These are phyloP conservation scores for Notothenia coriiceps DNA, from an alignment of 2,113 vertebrate species.

Conservation along the genomic window DNA sequence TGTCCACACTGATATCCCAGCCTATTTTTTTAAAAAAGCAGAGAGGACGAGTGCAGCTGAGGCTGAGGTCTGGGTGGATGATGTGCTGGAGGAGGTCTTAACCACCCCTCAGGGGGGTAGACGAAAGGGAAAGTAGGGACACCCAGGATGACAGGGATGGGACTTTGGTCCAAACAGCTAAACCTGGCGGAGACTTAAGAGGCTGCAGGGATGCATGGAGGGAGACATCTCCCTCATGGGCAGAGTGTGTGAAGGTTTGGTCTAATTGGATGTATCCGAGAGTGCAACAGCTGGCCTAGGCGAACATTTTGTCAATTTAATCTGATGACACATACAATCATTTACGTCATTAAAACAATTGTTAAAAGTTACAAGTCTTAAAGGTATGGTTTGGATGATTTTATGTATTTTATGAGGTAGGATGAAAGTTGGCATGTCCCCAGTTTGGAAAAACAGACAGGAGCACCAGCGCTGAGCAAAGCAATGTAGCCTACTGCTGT, in stretches of 20 bases:
- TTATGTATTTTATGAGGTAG: no score
- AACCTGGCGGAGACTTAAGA: constrained; percentile 70
- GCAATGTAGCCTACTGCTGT: no score
- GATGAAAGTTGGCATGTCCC: no score
- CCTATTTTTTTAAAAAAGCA: constrained; percentile 63
- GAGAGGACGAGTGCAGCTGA: constrained; percentile 71
- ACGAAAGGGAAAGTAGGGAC: constrained; percentile 67
- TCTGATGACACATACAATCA: background rate
- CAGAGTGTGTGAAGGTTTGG: constrained; percentile 10
- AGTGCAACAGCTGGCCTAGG: constrained; percentile 27
- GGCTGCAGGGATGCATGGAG: constrained; percentile 21
- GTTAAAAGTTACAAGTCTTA: no score
- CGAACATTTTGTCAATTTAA: constrained; percentile 7
- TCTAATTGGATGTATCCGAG: constrained; percentile 22
- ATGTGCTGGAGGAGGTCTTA: constrained; percentile 72
- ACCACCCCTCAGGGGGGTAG: constrained; percentile 39
- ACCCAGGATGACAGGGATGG: constrained; percentile 62
- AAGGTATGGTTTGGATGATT: no score
- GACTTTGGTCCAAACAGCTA: constrained; percentile 79
- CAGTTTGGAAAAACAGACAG: no score
- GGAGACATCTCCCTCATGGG: constrained; percentile 20
- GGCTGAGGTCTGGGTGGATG: constrained; percentile 51
- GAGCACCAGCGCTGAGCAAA: no score
- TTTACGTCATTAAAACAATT: background rate
- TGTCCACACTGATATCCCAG: constrained; percentile 60